These are phyloP conservation scores for Plectus sambesii DNA, from an alignment of 1,140 invertebrate genomes.

Conservation along the genomic window DNA sequence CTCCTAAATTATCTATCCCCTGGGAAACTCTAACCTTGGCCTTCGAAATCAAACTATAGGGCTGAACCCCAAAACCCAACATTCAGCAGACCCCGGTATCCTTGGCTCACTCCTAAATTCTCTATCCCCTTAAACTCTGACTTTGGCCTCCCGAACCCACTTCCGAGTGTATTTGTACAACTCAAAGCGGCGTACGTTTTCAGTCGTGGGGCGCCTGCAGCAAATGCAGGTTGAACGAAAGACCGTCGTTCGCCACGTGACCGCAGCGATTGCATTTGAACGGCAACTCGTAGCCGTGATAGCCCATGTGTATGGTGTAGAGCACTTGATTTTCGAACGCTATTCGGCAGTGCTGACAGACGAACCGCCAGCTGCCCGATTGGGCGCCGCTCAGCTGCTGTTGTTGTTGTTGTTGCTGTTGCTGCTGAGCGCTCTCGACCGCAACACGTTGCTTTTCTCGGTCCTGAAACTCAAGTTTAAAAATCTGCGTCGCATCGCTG, in stretches of 20 bases:
- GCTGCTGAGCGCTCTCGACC: background rate
- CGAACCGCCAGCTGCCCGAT: constrained; percentile 39
- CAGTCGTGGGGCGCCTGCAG: constrained; percentile 62
- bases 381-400: constrained; percentile 20
- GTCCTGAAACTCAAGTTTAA: background rate
- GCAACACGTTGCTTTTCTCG: background rate
- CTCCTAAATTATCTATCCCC: no score
- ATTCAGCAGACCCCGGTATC: no score
- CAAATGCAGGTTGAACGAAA: constrained; percentile 83
- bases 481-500: background rate
- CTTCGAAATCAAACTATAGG: no score
- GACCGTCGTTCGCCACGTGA: constrained; percentile 62
- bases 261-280: constrained; percentile 91
- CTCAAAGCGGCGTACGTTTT: no score
- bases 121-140: no score
- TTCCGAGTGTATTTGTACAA: no score
- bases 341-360: constrained; percentile 76
- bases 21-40: no score
- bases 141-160: no score
- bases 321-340: constrained; percentile 76
- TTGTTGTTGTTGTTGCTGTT: constrained; percentile 21
- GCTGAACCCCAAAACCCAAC: no score
- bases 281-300: constrained; percentile 75
- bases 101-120: no score
- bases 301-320: constrained; percentile 89